Evolutionary conservation across 2,113 vertebrate species (phyloP).

Genomic region (Alces alces): DNA sequence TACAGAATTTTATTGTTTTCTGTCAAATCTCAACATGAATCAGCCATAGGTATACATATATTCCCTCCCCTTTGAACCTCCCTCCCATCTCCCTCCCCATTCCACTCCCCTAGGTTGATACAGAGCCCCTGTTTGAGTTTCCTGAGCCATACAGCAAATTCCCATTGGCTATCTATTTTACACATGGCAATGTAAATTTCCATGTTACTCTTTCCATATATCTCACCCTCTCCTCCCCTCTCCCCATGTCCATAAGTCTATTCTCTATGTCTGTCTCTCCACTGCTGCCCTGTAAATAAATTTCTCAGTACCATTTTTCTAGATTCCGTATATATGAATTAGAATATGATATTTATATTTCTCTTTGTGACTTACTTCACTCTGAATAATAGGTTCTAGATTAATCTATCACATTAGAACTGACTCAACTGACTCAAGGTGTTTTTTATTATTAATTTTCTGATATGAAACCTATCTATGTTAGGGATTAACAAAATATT

Average conservation of each 20-base stretch:
- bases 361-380: not conserved
- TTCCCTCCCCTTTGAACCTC: not conserved
- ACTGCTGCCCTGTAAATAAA: not conserved
- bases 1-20: not conserved
- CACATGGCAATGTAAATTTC: not conserved
- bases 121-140: not conserved
- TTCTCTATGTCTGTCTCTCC: not conserved
- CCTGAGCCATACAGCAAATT: not conserved
- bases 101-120: not conserved
- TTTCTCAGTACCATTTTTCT: not conserved
- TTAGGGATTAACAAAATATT: not conserved
- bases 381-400: not conserved
- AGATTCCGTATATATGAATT: not conserved
- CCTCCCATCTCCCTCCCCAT: not conserved
- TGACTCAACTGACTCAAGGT: not conserved
- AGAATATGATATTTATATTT: not conserved
- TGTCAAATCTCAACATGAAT: not conserved
- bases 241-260: not conserved
- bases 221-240: not conserved
- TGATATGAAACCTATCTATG: not conserved
- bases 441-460: not conserved
- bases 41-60: not conserved
- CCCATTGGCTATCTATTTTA: not conserved
- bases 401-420: not conserved
- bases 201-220: not conserved